phyloP scores from a whole-genome alignment of 2,888 invertebrate species.

The Polydrusus pterygomalis region DNA sequence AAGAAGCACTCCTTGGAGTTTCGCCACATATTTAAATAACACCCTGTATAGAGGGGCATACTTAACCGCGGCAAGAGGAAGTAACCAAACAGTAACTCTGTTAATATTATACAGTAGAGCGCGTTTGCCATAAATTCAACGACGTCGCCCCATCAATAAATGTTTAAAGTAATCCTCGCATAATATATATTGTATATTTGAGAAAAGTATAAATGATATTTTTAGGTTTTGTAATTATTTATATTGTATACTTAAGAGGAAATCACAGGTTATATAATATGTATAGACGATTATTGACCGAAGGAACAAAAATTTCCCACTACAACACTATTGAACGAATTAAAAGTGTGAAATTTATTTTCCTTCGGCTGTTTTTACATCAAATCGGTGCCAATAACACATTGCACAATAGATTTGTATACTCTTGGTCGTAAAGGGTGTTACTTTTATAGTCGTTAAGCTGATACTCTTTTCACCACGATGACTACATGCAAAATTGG shows the following conservation, averaged over 20 bases:
- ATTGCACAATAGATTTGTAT: conserved; percentile 20
- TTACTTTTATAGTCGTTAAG: too few species aligned
- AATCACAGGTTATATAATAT: conserved; percentile 27
- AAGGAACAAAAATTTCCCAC: conserved; percentile 11
- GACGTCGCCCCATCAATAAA: too few species aligned
- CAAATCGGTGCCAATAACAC: conserved; percentile 36
- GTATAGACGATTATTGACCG: not conserved
- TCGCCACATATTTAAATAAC: too few species aligned
- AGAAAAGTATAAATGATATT: conserved; percentile 36
- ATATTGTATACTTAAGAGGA: conserved; percentile 31
- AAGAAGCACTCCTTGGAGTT: too few species aligned
- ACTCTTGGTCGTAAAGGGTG: not conserved
- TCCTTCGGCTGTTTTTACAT: conserved; percentile 4
- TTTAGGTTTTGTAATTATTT: conserved; percentile 42
- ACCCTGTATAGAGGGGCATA: too few species aligned
- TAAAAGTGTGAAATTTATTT: conserved; percentile 7
- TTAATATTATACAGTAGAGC: too few species aligned
- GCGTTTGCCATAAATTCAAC: too few species aligned
- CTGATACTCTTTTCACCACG: too few species aligned
- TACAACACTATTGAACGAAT: not conserved
- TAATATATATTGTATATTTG: conserved; percentile 30
- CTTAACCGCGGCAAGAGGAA: too few species aligned
- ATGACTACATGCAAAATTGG: conserved; percentile 22
- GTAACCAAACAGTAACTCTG: too few species aligned
- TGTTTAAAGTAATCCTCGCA: too few species aligned